Evolutionary conservation across 2,888 invertebrate species (phyloP), one percentile per base, ranked within the genome.

Genomic region (Diachrysia chrysitis): DNA sequence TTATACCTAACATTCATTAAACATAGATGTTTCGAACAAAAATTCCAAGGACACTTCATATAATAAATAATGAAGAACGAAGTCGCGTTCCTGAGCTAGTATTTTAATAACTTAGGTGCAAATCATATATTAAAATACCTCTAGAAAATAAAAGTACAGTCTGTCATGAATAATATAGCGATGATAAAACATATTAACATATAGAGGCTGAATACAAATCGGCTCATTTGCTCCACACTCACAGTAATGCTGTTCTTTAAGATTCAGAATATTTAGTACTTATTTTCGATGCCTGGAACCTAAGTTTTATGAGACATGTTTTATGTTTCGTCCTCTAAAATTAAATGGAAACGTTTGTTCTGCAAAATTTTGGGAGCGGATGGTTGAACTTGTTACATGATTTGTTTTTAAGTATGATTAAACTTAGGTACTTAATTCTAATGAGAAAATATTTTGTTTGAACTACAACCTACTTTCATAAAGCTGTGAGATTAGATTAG

Each of bases 121-220:
- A 62, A 68, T 73, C 56, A 66, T 79, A 72, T 73, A 77, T 75
- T 79, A 76, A 78, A 83, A 81, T 83, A 83, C 83, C 79, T 83
- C 77, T 79, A 76, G 76, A 84, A 85, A 82, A 87, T 85, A 85
- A 85, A 83, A 85, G 82, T 78, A 74, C 59, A 69, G 78, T 83
- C 82, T 81, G 82, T 71, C 76, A 83, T 86, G 86, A 83, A 85
- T 85, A 87, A 86, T 83, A 82, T 77, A 73, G 81, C 76, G 83
- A 83, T 82, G 83, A 85, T 87, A 86, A 86, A 87, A 83, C 81
- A 83, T 85, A 83, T 85, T 83, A 85, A 83, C 84, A 84, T 85
- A 85, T 82, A 79, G 79, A 79, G 79, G 76, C 83, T 85, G 90
- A 87, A 91, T 91, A 89, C 83, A 90, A 89, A 91, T 90, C 78